Evolutionary conservation across 2,888 invertebrate genomes (phyloP).

Genomic region (Elysia crispata): DNA sequence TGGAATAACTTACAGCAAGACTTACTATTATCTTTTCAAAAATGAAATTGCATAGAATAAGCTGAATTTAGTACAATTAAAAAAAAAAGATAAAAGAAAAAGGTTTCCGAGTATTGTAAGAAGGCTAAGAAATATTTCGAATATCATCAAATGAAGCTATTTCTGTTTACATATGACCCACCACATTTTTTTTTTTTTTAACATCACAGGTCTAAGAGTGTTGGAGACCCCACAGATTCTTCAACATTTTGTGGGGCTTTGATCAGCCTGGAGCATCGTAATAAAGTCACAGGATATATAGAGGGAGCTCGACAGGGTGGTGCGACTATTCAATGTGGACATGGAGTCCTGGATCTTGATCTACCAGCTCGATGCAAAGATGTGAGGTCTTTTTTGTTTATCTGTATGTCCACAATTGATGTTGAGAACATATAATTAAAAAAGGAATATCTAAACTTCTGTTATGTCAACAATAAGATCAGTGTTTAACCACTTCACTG

Average conservation of each 20-base stretch:
- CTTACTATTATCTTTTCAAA: no score
- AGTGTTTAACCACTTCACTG: no score
- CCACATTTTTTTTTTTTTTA: not conserved
- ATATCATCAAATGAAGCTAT: not conserved
- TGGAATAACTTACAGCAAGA: no score
- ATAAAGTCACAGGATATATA: constrained; percentile 78
- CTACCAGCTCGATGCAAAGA: constrained; percentile 73
- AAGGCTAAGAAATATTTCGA: no score
- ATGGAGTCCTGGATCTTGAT: constrained; percentile 67
- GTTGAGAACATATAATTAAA: no score
- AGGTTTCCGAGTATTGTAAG: no score
- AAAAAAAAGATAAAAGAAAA: no score
- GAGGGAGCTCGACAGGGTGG: constrained; percentile 77
- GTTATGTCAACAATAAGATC: no score
- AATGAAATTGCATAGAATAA: no score
- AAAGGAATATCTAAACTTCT: no score
- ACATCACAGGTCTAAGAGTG: constrained; percentile 75
- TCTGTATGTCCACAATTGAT: no score
- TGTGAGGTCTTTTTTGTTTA: constrained; percentile 56
- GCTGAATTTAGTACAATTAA: no score
- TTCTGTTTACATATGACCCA: not conserved
- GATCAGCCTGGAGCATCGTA: constrained; percentile 78
- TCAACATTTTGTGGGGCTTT: constrained; percentile 78
- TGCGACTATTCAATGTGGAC: constrained; percentile 77
- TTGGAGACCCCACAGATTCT: constrained; percentile 76